Evolutionary conservation across 2,113 vertebrate species (phyloP).

Genomic region (Tichodroma muraria): DNA sequence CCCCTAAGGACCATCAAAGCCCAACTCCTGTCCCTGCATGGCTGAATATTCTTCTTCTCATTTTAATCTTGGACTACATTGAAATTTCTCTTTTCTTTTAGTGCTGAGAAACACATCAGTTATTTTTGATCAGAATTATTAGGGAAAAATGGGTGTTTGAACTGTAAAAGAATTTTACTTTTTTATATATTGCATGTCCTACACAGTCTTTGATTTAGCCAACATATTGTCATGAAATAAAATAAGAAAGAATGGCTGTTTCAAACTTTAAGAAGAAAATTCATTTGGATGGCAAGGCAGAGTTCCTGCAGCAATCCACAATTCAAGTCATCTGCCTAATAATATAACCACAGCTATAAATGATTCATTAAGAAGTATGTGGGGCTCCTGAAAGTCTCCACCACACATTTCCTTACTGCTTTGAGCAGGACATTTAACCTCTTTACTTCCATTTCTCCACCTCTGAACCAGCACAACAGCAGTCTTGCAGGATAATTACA

Average conservation of each 20-base stretch:
- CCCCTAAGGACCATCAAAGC: not conserved
- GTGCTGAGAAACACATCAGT: not conserved
- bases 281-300: not conserved
- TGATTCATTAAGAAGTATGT: slow-evolving; percentile 29
- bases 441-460: slow-evolving; percentile 11
- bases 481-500: not conserved
- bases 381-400: slow-evolving; percentile 48
- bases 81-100: not conserved
- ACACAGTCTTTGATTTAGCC: not conserved
- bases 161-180: not conserved
- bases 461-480: not conserved
- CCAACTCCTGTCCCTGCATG: not conserved
- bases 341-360: slow-evolving; percentile 22
- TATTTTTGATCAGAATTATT: not conserved
- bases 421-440: slow-evolving; percentile 12
- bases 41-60: not conserved
- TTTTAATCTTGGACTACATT: not conserved
- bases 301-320: not conserved
- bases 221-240: not conserved
- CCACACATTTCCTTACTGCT: slow-evolving; percentile 35
- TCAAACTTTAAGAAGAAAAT: not conserved
- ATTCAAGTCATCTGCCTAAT: slow-evolving; percentile 23
- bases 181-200: not conserved
- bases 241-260: not conserved
- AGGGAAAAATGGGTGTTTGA: not conserved